phyloP scores from a whole-genome alignment of 1,140 invertebrate genomes.

The Anthonomus grandis region DNA sequence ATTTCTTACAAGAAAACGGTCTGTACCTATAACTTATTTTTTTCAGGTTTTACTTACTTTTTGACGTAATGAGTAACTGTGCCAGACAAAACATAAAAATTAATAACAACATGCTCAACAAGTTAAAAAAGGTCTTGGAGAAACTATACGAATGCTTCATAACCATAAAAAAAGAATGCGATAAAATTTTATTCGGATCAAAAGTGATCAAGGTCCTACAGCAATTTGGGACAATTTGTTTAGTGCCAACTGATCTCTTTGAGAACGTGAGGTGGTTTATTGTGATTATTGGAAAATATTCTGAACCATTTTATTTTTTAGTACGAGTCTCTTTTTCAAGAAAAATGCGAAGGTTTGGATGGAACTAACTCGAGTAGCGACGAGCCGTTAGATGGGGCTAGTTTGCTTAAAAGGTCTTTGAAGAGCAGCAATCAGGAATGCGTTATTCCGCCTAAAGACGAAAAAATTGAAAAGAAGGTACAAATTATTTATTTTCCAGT shows the following conservation, averaged over 20 bases:
- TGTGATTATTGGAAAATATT: slow-evolving; percentile 40
- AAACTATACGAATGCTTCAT: slow-evolving; percentile 67
- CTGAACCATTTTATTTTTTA: slow-evolving; percentile 41
- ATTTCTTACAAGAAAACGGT: too few species aligned
- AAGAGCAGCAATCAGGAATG: slow-evolving; percentile 21
- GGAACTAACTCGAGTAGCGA: slow-evolving; percentile 36
- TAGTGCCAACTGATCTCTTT: slow-evolving; percentile 91
- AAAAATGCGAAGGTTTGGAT: slow-evolving; percentile 45
- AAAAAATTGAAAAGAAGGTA: too few species aligned
- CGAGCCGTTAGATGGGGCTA: slow-evolving; percentile 45
- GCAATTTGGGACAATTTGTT: slow-evolving; percentile 95
- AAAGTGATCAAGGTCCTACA: slow-evolving; percentile 87
- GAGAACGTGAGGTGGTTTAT: slow-evolving; percentile 86
- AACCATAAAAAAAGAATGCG: slow-evolving; percentile 77
- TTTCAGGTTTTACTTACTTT: slow-evolving; percentile 20
- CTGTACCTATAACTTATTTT: not conserved
- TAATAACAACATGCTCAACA: not conserved
- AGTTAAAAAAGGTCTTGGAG: slow-evolving; percentile 41
- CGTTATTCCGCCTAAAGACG: slow-evolving; percentile 1
- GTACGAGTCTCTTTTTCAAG: slow-evolving; percentile 14
- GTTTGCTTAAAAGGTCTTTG: slow-evolving; percentile 37
- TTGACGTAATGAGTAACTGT: slow-evolving; percentile 21
- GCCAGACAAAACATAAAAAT: slow-evolving; percentile 1
- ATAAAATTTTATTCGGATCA: slow-evolving; percentile 91
- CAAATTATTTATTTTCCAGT: too few species aligned